Base-by-base conservation (phyloP, 1,140 invertebrate species). In the Tetramorium simillimum region DNA sequence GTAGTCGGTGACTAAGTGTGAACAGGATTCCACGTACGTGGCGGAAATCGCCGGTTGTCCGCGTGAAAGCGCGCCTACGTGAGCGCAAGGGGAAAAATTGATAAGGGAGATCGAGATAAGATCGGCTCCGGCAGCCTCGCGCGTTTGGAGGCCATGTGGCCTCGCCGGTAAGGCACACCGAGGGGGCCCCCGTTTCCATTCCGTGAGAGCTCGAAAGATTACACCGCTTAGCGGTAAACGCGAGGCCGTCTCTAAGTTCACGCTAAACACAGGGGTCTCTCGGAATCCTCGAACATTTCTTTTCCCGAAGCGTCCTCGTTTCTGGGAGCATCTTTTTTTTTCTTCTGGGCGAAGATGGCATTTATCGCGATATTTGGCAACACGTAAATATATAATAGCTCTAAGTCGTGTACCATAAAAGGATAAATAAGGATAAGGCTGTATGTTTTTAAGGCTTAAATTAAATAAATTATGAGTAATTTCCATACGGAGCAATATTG, bases 1-100 rank as follows among this genome's bases (percentile, higher is more conserved):
- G 89, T 91, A 91, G 77, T 90, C 87, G 77, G 86, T 88, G 89
- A 88, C 89, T 90, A 89, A 90, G 88, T 89, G 81, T 73, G 58
- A 89, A 87, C 85, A 89, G 72, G 73, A 90, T 90, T 90, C 73
- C 72, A 70, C 60, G 89, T 77, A 90, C 85, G 76, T 89, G 85
- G 88, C 89, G 89, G 89, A 90, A 90, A 90, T 81, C 51, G 78
- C 60, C 76, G 67, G 86, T 60, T 28, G 49, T 33, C 86, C 60
- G 14, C 24, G 58, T 9, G 51, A 56, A 87, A 82, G 51, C 73
- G 70, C 63, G 67, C 12, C 67, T 56, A 60, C 18, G 28, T 21
- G 43, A 63, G 14, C 24, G 33, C 33, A 3, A 14, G 2, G 18
- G 37, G 51, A 70, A 81, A 81, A 70, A 62, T 84, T 37, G 69